These are phyloP conservation scores for Beroe forskalii DNA, from an alignment of 37 sponge, comb jelly and placozoan genomes.

Conservation along the genomic window DNA sequence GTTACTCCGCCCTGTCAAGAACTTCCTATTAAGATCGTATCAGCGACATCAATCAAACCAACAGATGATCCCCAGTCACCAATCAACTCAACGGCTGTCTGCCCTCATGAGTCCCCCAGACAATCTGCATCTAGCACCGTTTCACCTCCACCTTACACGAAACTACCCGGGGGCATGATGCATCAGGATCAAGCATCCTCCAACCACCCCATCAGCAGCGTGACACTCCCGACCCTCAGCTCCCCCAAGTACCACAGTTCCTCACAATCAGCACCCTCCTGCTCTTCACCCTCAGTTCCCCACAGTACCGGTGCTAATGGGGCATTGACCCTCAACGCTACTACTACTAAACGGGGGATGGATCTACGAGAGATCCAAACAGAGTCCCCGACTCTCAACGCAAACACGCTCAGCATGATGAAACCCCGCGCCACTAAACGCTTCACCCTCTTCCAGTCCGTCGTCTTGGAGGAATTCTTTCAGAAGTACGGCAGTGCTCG, in stretches of 20 bases:
- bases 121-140: not conserved
- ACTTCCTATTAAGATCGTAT: not conserved
- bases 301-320: not conserved
- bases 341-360: too few species aligned
- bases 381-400: not conserved
- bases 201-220: not conserved
- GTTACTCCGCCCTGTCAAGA: not conserved
- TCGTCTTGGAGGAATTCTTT: constrained; percentile 17
- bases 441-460: constrained; percentile 15
- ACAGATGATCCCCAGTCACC: not conserved
- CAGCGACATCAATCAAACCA: not conserved
- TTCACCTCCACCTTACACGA: not conserved
- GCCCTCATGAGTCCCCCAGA: not conserved
- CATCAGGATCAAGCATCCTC: not conserved
- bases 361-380: too few species aligned
- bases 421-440: constrained; percentile 44
- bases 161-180: not conserved
- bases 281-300: not conserved
- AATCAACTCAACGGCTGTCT: not conserved
- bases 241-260: not conserved
- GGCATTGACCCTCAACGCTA: too few species aligned
- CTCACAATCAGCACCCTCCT: not conserved
- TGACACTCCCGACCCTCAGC: not conserved
- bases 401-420: not conserved
- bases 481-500: constrained; percentile 42